Evolutionary conservation across 2,888 invertebrate genomes (phyloP), one percentile per base, ranked within the genome.

Genomic region (Anthophora plumipes): DNA sequence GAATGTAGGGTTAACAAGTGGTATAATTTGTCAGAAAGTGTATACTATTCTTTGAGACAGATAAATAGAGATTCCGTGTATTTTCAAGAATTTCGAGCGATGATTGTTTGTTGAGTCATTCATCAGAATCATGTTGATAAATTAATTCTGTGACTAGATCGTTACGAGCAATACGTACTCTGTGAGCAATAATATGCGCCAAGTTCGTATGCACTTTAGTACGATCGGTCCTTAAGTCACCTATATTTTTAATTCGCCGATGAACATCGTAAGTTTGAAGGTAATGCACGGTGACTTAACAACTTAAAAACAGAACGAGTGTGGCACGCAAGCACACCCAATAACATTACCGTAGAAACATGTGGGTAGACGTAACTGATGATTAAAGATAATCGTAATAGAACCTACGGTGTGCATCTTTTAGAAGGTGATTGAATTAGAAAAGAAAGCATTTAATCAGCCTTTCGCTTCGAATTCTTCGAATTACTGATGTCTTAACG

Each of bases 121-220:
- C 67, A 57, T 77, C 39, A 46, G 66, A 68, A 59, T 80, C 52
- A 39, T 69, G 67, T 48, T 67, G 48, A 68, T 73, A 68, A 61
- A 72, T 78, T 78, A 78, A 73, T 54, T 73, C 63, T 63, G 17
- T 46, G 66, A 73, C 55, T 64, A 78, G 67, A 68, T 76, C 76
- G 61, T 76, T 69, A 75, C 25, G 59, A 68, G 57, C 48, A 70
- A 79, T 74, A 79, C 79, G 68, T 80, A 74, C 68, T 79, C 57
- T 79, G 63, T 43, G 41, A 68, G 52, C 52, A 59, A 68, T 22
- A 79, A 79, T 69, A 63, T 63, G 52, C 39, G 52, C 39, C 54
- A 63, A 68, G 67, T 64, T 68, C 63, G 54, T 59, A 64, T 48
- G 22, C 46, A 63, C 52, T 67, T 61, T 57, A 68, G 54, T 31